Base-by-base conservation (phyloP, 2,797 vertebrate genomes). In the Mormyrops attenuatus region DNA sequence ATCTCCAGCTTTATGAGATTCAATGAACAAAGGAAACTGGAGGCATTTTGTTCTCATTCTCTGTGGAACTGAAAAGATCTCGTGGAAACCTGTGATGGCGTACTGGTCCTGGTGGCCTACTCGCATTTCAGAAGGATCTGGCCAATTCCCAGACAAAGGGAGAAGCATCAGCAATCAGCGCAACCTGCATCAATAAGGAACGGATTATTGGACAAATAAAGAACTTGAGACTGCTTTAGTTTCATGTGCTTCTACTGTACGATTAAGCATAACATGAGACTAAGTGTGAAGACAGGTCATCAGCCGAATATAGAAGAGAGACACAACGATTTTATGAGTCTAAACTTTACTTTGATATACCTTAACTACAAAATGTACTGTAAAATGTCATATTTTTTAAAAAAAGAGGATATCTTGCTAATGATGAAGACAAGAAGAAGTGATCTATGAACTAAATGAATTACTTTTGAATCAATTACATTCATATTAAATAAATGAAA, bases 21-120 rank as follows among this genome's bases (percentile, higher is more conserved):
- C 90, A 85, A 90, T 88, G 82, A 53, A 41, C 15, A 63, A 85
- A 52, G 84, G 47, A 85, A 85, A 85, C n/a, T 52, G 82, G 50
- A 89, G 53, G 91, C 90, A 88, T 88, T 34, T 20, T 49, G 15
- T 87, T 30, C 89, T 90, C 87, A 55, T 89, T 63, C 41, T 26
- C 15, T 6, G 89, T 91, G 90, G 92, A 93, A 91, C 91, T 90
- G 90, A 92, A 93, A 92, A 88, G 89, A 93, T 90, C 93, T 92
- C 17, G 22, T 90, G 91, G 93, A 94, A 93, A 94, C 92, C 9
- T 93, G 92, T 93, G 93, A 93, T 92, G 94, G 94, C 93, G 92
- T 93, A 91, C 90, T 93, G 93, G 93, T 91, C 92, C 89, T 87
- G 0, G 2, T 90, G 89, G 57, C 88, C 88, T 89, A 94, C 93